Evolutionary conservation across 2,888 invertebrate genomes (phyloP).

Genomic region (Alloplasta piceator): DNA sequence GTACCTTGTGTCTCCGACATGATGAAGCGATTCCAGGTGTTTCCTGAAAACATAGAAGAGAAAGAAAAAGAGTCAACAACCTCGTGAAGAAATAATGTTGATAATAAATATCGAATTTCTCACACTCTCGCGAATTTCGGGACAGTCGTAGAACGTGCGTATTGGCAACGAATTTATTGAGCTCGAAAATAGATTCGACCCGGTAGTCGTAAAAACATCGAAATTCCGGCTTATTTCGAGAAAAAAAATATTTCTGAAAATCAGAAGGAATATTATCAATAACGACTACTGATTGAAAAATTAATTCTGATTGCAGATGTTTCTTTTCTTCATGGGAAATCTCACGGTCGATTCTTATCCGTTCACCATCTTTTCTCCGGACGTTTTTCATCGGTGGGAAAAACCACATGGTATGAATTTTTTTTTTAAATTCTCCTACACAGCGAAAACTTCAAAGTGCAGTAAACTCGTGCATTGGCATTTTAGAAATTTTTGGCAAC

Average conservation of each 20-base stretch:
- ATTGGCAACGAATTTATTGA: conserved; percentile 51
- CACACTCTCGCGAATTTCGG: conserved; percentile 24
- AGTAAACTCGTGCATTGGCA: conserved; percentile 46
- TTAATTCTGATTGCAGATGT: not conserved
- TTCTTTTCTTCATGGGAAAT: not conserved
- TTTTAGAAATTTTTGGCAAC: conserved; percentile 70
- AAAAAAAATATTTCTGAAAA: conserved; percentile 12
- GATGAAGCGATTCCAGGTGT: conserved; percentile 66
- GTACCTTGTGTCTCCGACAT: conserved; percentile 81
- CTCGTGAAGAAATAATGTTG: conserved; percentile 12
- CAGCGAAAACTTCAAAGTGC: conserved; percentile 21
- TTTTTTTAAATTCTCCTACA: not conserved
- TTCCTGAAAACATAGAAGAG: conserved; percentile 62
- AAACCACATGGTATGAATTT: not conserved
- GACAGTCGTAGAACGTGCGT: conserved; percentile 23
- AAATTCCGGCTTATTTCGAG: conserved; percentile 47
- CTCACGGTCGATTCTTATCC: not conserved
- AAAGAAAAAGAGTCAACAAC: conserved; percentile 38
- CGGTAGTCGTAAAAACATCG: conserved; percentile 58
- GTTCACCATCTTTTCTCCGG: too few relatives aligned
- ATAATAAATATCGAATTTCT: conserved; percentile 51
- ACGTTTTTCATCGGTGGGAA: not conserved
- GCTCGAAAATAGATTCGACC: conserved; percentile 54
- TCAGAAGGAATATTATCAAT: not conserved
- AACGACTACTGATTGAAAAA: not conserved